Base-by-base conservation (phyloP, 1,140 invertebrate genomes). In the Zaprionus africanus region DNA sequence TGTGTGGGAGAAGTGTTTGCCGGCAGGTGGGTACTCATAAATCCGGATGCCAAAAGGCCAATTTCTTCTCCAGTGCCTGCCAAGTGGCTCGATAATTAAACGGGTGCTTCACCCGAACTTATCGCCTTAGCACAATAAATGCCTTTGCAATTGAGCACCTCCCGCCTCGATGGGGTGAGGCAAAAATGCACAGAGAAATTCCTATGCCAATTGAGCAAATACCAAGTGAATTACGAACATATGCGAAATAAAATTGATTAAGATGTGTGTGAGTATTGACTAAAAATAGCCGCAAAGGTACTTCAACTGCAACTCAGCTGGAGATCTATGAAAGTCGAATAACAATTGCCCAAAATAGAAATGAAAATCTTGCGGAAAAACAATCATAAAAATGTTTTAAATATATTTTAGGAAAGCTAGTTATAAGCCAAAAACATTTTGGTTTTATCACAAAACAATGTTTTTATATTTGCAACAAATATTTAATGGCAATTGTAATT, bases 21-120 rank as follows among this genome's bases (percentile, higher is more conserved):
- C 11, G 12, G 24, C 13, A 28, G 15, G n/a, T 1, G 38, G 12
- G 41, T 26, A 4, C 38, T 34, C 26, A 66, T 43, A 43, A 66
- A 58, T 22, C 13, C 24, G 17, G 17, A 9, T 66, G 54, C 38
- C 5, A 22, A 58, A 49, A 31, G 28, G 6, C n/a, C 65, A 49
- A 58, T 49, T 51, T 24, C 46, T 51, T 17, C n/a, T 17, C n/a
- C 6, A 46, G 6, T 43, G 7, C 11, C 13, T 3, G 9, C 19
- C 43, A 19, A 68, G 43, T 60, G 65, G 24, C 36, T 59, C 28
- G 56, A 38, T 24, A 36, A 54, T 74, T 56, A 28, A 12, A 51
- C 65, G 54, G 57, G 49, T 62, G 58, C 28, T 51, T 31, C 17
- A 58, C 3, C 3, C n/a, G 3, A 43, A 26, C 24, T 54, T 24